Evolutionary conservation across 2,797 vertebrate species (phyloP), one percentile per base, ranked within the genome.

Genomic region (Spatula versicolor): DNA sequence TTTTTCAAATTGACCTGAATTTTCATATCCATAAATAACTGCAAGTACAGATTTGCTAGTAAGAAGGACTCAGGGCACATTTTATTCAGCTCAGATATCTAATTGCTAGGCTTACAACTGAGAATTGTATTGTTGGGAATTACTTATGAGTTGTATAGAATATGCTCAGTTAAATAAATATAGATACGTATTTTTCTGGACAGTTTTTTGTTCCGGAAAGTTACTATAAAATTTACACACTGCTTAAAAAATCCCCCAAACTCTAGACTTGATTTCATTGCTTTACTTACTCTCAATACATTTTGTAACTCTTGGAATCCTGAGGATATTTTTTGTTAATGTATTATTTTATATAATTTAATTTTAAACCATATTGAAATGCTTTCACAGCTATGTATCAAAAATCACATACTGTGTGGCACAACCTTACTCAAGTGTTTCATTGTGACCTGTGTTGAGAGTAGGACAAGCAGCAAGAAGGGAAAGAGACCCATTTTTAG

Each of bases 1-100:
- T 21, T 93, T 94, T 94, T 67, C 75, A 84, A 74, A 71, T 33
- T 88, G 43, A 64, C 75, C 62, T 89, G 31, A 59, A 83, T 83
- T 80, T 83, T 91, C 50, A n/a, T 62, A 71, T 60, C 23, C n/a
- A 74, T 66, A 86, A 76, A 59, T 63, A 63, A 39, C 41, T 78
- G 43, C 63, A 89, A 74, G 25, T 3, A 77, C 23, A 64, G 18
- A 35, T n/a, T 54, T 64, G 54, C 77, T 86, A 74, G 79, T 62
- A 37, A 11, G 30, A 79, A 56, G 16, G 48, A 68, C 16, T 54
- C 9, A 8, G 75, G 79, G 11, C 7, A 54, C 14, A 35, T 68
- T 77, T 91, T 91, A 78, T 77, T 83, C 7, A 11, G 64, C 35
- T 82, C 83, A 64, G 15, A n/a, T 48, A n/a, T 71, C 56, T 64